Evolutionary conservation across 2,113 vertebrate species (phyloP), one percentile per base, ranked within the genome.

Genomic region (Phyllopteryx taeniolatus): DNA sequence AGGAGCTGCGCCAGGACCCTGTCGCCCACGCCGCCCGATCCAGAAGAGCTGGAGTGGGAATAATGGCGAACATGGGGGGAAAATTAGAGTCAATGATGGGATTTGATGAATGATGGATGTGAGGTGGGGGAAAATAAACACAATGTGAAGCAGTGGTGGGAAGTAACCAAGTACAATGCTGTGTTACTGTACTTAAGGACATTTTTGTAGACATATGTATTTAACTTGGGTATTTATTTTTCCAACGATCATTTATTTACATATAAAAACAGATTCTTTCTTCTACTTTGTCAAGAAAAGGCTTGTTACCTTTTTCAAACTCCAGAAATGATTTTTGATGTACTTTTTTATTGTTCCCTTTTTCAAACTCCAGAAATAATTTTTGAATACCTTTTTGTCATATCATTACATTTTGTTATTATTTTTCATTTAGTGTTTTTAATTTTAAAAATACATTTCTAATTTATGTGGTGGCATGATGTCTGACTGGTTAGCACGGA

Each of bases 1-100:
- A 99, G 91, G 78, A 99, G 83, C 87, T 99, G 98, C 75, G 98
- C 96, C 89, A 99, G 88, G 68, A 99, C 96, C 46, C 97, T 95
- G 83, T 98, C 96, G 2, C 93, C 95, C 7, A 97, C 96, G 4
- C 94, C 95, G 0, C 93, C 92, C 17, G 94, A 91, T 77, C 93
- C 94, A 65, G 93, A 91, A 70, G 95, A 96, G 79, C 96, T 98
- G 70, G 2, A 54, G 76, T 73, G 53, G 20, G 20, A 42, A 59
- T 5, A 68, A 77, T 2, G 65, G 35, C 57, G 33, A 68, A 70
- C 39, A 69, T 57, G 83, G 49, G 2, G 9, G 35, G 51, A 70
- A 42, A 79, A 64, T 46, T 59, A 67, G 68, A 47, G 54, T 60
- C 60, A 70, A 83, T 14, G 46, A n/a, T 14, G 19, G 67, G 27